phyloP scores from a whole-genome alignment of 2,113 vertebrate species.

The Acanthisitta chloris region DNA sequence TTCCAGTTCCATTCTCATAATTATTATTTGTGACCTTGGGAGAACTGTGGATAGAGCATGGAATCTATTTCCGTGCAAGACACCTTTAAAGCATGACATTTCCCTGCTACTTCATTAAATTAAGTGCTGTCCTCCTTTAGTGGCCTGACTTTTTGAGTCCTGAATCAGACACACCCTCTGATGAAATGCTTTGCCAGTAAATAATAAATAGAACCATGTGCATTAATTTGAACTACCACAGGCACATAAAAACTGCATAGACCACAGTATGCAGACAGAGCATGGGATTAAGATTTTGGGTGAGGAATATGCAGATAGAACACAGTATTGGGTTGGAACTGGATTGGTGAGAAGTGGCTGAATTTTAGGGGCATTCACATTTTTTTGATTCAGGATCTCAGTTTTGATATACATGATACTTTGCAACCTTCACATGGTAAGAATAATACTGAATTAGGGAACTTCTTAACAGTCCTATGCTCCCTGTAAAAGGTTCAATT shows the following conservation, averaged over 20 bases:
- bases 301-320: background rate
- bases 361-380: background rate
- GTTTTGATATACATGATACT: background rate
- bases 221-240: background rate
- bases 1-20: background rate
- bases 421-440: background rate
- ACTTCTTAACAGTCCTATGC: background rate
- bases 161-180: constrained; percentile 27
- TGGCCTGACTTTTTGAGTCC: constrained; percentile 9
- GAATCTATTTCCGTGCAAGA: constrained; percentile 3
- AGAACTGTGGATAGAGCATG: background rate
- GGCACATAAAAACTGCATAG: background rate
- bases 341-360: background rate
- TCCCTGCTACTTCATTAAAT: background rate
- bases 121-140: constrained; percentile 10
- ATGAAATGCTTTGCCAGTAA: constrained; percentile 38
- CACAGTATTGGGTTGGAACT: background rate
- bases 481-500: background rate
- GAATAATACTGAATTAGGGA: background rate
- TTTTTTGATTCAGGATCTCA: background rate
- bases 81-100: constrained; percentile 17
- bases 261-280: background rate
- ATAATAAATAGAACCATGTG: constrained; percentile 5
- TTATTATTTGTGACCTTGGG: background rate
- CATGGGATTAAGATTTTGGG: background rate